phyloP scores from a whole-genome alignment of 2,888 invertebrate species.

The Watsonalla cultraria region DNA sequence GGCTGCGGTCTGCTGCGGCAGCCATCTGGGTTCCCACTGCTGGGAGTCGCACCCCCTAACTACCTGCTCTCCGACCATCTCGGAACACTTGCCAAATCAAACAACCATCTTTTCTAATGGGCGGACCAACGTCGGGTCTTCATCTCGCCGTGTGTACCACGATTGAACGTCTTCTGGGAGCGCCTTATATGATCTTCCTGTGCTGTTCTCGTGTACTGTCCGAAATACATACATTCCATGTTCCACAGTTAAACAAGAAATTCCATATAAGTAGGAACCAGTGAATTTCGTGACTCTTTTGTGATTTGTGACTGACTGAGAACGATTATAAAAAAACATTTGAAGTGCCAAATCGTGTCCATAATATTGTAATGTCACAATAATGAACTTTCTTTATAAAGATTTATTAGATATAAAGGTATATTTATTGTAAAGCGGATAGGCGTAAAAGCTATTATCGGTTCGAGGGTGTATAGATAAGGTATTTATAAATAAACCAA shows the following conservation, averaged over 20 bases:
- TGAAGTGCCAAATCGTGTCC: constrained; percentile 70
- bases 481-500: constrained; percentile 22
- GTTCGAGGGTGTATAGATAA: constrained; percentile 38
- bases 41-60: constrained; percentile 79
- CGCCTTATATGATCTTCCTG: constrained; percentile 12
- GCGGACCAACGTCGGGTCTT: constrained; percentile 37
- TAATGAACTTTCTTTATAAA: constrained; percentile 38
- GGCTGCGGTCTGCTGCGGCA: constrained; percentile 82
- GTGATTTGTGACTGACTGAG: constrained; percentile 12
- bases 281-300: background rate
- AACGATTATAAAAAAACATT: constrained; percentile 31
- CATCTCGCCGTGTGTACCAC: constrained; percentile 27
- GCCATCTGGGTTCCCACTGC: constrained; percentile 79
- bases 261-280: background rate
- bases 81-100: constrained; percentile 78
- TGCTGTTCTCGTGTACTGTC: constrained; percentile 8
- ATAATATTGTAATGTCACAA: constrained; percentile 54
- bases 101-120: constrained; percentile 82
- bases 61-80: constrained; percentile 81
- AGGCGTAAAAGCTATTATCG: constrained; percentile 22
- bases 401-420: constrained; percentile 31
- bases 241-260: constrained; percentile 12
- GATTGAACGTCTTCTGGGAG: constrained; percentile 15
- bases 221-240: constrained; percentile 20
- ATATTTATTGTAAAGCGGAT: constrained; percentile 37